Conservation (phyloP, 2,888 invertebrate genomes). For the Plagodis dolabraria region DNA sequence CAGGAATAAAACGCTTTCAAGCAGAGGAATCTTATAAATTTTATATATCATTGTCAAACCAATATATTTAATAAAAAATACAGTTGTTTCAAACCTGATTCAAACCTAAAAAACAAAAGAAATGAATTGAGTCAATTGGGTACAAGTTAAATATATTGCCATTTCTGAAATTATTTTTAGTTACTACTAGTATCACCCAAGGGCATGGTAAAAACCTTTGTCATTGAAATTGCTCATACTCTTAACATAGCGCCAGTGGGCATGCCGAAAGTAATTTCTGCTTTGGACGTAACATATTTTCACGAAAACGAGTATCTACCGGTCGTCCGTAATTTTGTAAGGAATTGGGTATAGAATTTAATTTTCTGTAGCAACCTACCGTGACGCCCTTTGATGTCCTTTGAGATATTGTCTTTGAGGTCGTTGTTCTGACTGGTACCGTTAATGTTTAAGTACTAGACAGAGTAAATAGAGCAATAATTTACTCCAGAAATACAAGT, state of each 20-base stretch:
- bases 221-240: slow-evolving; percentile 10
- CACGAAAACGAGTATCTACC: slow-evolving; percentile 19
- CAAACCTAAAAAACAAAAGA: no score
- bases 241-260: slow-evolving; percentile 5
- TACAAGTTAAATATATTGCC: no score
- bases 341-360: slow-evolving; percentile 12
- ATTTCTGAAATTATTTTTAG: background rate
- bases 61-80: no score
- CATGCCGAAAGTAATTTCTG: slow-evolving; percentile 16
- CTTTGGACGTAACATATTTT: slow-evolving; percentile 19
- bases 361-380: background rate
- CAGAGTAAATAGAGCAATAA: no score
- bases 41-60: background rate
- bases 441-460: no score
- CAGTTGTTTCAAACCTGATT: no score
- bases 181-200: background rate
- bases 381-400: background rate
- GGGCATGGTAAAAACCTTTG: background rate
- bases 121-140: no score
- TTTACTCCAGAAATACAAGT: no score
- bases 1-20: no score
- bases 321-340: slow-evolving; percentile 4
- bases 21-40: no score
- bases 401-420: no score
- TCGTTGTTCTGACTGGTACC: no score